Percentiles rank a stretch among this genome's conserved stretches.
These are phyloP conservation scores for Eumeta japonica DNA, from an alignment of 1,140 invertebrate species.

Conservation along the genomic window DNA sequence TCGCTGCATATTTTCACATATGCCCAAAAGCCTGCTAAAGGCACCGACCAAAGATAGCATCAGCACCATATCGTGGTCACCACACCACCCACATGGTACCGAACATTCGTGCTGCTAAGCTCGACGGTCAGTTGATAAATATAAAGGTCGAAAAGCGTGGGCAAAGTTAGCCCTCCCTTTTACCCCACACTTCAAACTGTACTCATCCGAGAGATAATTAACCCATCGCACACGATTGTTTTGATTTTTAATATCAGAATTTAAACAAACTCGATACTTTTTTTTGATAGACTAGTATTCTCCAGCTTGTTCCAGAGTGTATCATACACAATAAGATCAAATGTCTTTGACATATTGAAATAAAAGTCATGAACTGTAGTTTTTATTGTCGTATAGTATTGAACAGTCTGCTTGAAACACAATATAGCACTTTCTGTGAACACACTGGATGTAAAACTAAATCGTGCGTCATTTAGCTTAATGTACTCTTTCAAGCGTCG, in stretches of 20 bases:
- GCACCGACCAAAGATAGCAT: not conserved
- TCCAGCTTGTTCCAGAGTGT: not conserved
- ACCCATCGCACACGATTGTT: not conserved
- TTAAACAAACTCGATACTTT: not conserved
- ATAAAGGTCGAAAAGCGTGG: not conserved
- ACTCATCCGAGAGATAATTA: not conserved
- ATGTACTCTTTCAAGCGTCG: not conserved
- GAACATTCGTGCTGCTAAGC: too few species aligned
- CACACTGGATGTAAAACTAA: not conserved
- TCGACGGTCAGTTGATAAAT: too few species aligned
- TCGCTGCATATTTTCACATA: not conserved
- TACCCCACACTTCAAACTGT: not conserved
- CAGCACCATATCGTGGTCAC: not conserved
- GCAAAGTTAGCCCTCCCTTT: not conserved
- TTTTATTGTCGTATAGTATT: not conserved
- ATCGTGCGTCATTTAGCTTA: not conserved
- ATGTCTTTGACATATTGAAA: not conserved
- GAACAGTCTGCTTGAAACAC: not conserved
- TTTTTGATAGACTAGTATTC: too few species aligned
- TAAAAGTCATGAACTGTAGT: not conserved
- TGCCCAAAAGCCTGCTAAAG: not conserved
- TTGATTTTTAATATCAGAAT: not conserved
- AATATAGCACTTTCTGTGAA: slow-evolving; percentile 1
- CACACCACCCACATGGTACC: too few species aligned
- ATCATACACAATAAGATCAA: not conserved